phyloP scores from a whole-genome alignment of 2,113 vertebrate genomes.

The Falcunculus frontatus region DNA sequence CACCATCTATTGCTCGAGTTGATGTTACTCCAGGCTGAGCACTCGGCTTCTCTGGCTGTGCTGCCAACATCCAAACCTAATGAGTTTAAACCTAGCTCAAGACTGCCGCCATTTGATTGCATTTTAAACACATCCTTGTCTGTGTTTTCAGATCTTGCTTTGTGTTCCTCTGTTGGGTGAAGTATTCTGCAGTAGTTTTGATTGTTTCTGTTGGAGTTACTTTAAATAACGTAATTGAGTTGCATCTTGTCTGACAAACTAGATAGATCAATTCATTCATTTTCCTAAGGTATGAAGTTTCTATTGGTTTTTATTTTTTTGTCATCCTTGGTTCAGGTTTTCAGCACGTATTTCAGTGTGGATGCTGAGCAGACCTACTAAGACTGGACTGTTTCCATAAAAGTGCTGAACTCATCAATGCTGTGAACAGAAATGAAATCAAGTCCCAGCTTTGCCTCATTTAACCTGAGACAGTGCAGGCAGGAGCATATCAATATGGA shows the following conservation, averaged over 20 bases:
- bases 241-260: neutral
- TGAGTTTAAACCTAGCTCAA: neutral
- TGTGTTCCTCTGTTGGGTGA: neutral
- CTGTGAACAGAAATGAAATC: neutral
- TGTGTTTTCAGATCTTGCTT: neutral
- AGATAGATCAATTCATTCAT: neutral
- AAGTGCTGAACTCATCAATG: neutral
- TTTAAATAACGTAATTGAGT: neutral
- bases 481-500: neutral
- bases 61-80: neutral
- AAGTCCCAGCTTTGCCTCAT: neutral
- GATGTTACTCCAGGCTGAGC: neutral
- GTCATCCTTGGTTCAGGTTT: neutral
- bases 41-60: neutral
- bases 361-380: neutral
- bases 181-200: neutral
- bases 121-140: neutral
- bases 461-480: neutral
- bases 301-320: neutral
- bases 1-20: neutral
- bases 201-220: neutral
- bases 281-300: neutral
- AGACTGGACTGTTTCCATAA: neutral
- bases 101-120: neutral
- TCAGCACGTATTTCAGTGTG: neutral